Base-by-base conservation (phyloP, 2,888 invertebrate genomes). In the Eupeodes luniger region DNA sequence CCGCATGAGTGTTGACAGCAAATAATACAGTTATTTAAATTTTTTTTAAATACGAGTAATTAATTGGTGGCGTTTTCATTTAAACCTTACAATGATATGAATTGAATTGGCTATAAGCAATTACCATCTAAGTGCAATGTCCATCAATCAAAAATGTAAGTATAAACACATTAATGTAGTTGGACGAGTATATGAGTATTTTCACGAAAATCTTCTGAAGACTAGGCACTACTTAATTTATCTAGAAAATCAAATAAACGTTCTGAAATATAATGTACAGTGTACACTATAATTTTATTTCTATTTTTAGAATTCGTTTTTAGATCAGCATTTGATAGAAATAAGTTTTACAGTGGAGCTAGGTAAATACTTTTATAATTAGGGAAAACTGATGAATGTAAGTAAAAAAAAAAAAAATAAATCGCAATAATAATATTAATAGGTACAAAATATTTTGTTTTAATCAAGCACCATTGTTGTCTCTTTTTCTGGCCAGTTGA, bases 201-300 rank as follows among this genome's bases (percentile, higher is more conserved):
- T 16, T 14, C 61, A 61, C 9, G 10, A 36, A 40, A 40, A 40
- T 16, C 16, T 40, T 62, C 10, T 11, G 40, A 62, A 62, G 11
- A 62, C n/a, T 40, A 16, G 10, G n/a, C n/a, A 61, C 14, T 6
- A 14, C 7, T 47, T 9, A 10, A 27, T 27, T 11, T 12, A 57
- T 47, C 1, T 66, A 10, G 14, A 66, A 34, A 67, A 49, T 49
- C 34, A 51, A 67, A 67, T 67, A 49, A 67, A 49, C 49, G 27
- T 67, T 14, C 47, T 34, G 27, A 14, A 12, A 67, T 49, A 67
- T 47, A 51, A 67, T 40, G 40, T 5, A 40, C 5, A 51, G 51
- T 40, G 40, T 5, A 40, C 5, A 34, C 27, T 49, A n/a, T 67
- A 10, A 51, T 49, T 5, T 49, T 49, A n/a, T 10, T 10, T 67